Percentiles rank a stretch among this genome's conserved stretches.
Evolutionary conservation across 2,113 vertebrate genomes (phyloP).

Genomic region (Hemiscyllium ocellatum): DNA sequence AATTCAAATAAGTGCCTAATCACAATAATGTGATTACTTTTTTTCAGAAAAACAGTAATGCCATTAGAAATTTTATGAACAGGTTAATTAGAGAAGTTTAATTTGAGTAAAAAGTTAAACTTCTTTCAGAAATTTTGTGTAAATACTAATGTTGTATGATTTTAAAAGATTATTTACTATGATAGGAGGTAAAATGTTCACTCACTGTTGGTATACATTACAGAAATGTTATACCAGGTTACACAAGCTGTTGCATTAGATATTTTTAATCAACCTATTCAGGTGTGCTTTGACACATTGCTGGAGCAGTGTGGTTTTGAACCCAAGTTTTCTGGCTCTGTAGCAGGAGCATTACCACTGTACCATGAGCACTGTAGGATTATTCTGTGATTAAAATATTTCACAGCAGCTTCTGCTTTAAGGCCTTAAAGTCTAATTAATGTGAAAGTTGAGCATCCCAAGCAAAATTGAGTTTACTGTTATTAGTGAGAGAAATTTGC

Average conservation of each 20-base stretch:
- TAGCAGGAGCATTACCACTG: no score
- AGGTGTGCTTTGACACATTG: no score
- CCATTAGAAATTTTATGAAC: not conserved
- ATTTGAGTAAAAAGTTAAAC: not conserved
- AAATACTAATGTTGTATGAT: not conserved
- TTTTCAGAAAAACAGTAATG: not conserved
- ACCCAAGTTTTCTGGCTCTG: no score
- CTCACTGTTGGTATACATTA: no score
- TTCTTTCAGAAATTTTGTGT: not conserved
- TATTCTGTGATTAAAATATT: not conserved
- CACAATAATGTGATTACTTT: not conserved
- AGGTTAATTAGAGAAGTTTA: not conserved
- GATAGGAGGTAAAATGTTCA: not conserved
- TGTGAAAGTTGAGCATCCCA: not conserved
- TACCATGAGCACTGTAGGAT: no score
- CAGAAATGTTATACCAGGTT: no score
- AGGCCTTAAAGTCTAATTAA: not conserved
- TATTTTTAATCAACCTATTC: no score
- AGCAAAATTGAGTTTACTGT: not conserved
- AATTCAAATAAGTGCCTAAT: not conserved
- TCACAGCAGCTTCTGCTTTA: not conserved
- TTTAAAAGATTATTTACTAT: not conserved
- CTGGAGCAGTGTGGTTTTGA: no score
- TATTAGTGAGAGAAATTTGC: not conserved
- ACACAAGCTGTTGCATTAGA: no score